Evolutionary conservation across 2,113 vertebrate species (phyloP).

Genomic region (Lethenteron reissneri): DNA sequence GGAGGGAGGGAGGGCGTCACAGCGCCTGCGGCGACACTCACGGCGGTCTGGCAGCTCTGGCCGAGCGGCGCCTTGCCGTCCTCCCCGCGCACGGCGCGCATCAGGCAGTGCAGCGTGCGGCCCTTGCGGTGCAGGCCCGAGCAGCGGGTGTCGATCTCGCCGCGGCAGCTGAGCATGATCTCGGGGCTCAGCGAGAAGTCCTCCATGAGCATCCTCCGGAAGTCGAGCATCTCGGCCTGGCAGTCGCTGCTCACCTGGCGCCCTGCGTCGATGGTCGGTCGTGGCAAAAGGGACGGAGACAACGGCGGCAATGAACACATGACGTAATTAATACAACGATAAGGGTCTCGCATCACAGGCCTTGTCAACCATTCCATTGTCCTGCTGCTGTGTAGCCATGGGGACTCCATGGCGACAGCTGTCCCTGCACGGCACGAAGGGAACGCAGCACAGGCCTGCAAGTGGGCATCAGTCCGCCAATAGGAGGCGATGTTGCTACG

Average conservation of each 20-base stretch:
- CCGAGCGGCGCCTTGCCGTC: constrained; percentile 48
- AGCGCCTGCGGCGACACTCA: constrained; percentile 20
- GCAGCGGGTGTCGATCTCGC: constrained; percentile 73
- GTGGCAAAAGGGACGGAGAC: no score
- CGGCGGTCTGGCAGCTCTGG: constrained; percentile 56
- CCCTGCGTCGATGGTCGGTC: constrained; percentile 23
- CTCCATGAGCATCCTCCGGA: constrained; percentile 89
- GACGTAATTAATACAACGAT: no score
- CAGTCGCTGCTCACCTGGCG: constrained; percentile 74
- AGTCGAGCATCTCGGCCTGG: constrained; percentile 91
- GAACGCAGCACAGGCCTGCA: no score
- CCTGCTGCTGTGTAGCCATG: no score
- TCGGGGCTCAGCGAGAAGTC: constrained; percentile 86
- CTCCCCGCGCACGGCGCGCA: constrained; percentile 58
- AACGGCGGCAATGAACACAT: no score
- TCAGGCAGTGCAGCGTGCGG: constrained; percentile 77
- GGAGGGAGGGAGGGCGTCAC: no score
- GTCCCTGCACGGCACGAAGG: no score
- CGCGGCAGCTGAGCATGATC: constrained; percentile 76
- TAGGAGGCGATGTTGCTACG: no score
- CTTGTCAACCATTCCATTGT: no score
- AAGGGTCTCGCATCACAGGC: no score
- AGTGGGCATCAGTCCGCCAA: no score
- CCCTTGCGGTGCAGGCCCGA: constrained; percentile 80
- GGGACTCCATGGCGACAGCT: no score